Conservation (phyloP, 2,888 invertebrate species). For the Scelioninae gen. 2 region DNA sequence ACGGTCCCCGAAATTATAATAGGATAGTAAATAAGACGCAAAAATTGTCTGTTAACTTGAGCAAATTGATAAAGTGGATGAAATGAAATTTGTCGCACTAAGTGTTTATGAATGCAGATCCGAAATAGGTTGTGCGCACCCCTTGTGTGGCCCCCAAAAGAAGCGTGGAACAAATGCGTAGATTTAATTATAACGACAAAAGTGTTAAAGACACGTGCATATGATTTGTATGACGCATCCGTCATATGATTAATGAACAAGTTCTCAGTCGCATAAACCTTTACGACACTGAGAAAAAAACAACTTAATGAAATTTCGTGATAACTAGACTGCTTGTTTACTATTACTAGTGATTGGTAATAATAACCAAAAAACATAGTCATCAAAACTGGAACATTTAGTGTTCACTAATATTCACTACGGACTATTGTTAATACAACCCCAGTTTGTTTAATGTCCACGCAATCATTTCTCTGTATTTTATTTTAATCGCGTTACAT, state of each 20-base stretch:
- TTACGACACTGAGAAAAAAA: too few species aligned
- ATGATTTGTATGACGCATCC: slow-evolving; percentile 57
- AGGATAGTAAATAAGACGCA: too few species aligned
- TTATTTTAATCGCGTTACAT: slow-evolving; percentile 33
- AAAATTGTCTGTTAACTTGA: background rate
- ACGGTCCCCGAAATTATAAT: too few species aligned
- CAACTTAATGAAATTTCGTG: too few species aligned
- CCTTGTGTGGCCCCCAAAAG: slow-evolving; percentile 33
- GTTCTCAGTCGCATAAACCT: slow-evolving; percentile 39
- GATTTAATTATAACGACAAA: slow-evolving; percentile 56
- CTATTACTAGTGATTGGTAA: too few species aligned
- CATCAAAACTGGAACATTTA: too few species aligned
- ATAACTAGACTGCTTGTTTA: too few species aligned
- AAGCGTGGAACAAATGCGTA: slow-evolving; percentile 43
- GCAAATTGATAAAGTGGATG: slow-evolving; percentile 33
- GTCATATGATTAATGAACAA: slow-evolving; percentile 54
- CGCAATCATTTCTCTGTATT: slow-evolving; percentile 39
- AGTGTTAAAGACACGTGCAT: slow-evolving; percentile 58
- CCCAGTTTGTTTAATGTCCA: too few species aligned
- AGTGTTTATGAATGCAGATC: slow-evolving; percentile 29
- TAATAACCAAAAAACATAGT: too few species aligned
- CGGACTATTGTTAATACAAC: too few species aligned
- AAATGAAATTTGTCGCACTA: slow-evolving; percentile 36
- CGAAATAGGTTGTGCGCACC: slow-evolving; percentile 25
- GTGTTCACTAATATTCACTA: too few species aligned